phyloP scores from a whole-genome alignment of 2,797 vertebrate species.

The Poeciliopsis paucimaculata region DNA sequence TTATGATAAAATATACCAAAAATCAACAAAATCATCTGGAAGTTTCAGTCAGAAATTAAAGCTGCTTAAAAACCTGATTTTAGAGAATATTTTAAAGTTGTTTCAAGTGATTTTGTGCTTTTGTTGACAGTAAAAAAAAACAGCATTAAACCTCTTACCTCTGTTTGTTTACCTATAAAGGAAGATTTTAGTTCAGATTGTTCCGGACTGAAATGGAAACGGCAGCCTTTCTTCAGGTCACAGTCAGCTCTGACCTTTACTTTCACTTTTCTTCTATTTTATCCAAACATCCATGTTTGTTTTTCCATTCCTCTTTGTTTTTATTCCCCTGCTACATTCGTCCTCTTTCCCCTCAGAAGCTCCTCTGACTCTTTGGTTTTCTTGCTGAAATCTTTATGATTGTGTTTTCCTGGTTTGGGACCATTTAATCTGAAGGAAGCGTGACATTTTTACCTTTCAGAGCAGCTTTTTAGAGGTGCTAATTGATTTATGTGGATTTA shows the following conservation, averaged over 20 bases:
- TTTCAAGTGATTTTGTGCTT: neutral
- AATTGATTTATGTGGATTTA: neutral
- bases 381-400: neutral
- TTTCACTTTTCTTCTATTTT: neutral
- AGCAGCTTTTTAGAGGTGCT: slow-evolving; percentile 7
- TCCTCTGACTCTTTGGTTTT: neutral
- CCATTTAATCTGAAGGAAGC: neutral
- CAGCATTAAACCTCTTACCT: neutral
- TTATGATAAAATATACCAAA: neutral
- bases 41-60: neutral
- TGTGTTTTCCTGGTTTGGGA: neutral
- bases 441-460: slow-evolving; percentile 1
- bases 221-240: neutral
- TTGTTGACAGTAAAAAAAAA: slow-evolving; percentile 19
- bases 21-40: neutral
- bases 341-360: neutral
- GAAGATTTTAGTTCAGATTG: neutral
- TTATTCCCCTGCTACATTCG: neutral
- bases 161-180: neutral
- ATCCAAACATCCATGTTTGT: neutral
- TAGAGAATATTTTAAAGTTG: neutral
- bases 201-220: neutral
- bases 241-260: neutral
- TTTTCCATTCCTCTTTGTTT: neutral
- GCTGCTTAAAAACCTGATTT: neutral